Percentiles rank a stretch among this genome's conserved stretches.
phyloP scores from a whole-genome alignment of 2,888 invertebrate genomes.

The Melitaea athalia region DNA sequence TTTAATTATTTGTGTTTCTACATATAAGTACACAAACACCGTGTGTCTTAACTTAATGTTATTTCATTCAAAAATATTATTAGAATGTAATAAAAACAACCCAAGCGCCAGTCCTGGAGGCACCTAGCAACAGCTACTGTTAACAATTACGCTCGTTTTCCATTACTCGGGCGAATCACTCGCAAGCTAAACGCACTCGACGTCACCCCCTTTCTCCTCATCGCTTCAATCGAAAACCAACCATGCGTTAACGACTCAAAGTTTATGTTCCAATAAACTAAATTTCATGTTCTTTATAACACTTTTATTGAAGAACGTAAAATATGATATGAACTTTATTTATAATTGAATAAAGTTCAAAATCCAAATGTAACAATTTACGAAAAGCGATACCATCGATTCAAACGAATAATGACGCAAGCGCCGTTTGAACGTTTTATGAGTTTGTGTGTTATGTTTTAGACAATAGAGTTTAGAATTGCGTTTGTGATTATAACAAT shows the following conservation, averaged over 20 bases:
- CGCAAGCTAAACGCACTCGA: slow-evolving; percentile 23
- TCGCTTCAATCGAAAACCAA: slow-evolving; percentile 28
- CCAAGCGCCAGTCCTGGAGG: background rate
- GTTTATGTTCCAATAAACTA: slow-evolving; percentile 27
- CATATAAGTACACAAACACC: too few species aligned
- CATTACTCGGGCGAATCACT: slow-evolving; percentile 7
- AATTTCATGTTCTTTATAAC: slow-evolving; percentile 15
- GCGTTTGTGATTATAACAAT: background rate
- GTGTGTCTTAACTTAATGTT: too few species aligned
- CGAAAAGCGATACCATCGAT: slow-evolving; percentile 22
- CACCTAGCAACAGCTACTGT: slow-evolving; percentile 16
- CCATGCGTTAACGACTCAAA: slow-evolving; percentile 15
- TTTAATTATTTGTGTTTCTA: too few species aligned
- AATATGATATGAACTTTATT: slow-evolving; percentile 24
- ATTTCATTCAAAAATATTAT: background rate
- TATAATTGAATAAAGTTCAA: slow-evolving; percentile 16
- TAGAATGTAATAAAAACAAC: background rate
- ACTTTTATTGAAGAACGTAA: background rate
- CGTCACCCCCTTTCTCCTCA: slow-evolving; percentile 25
- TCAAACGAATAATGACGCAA: slow-evolving; percentile 6
- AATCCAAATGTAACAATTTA: slow-evolving; percentile 25
- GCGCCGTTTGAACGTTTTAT: background rate
- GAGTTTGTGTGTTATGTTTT: background rate
- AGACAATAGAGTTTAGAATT: background rate
- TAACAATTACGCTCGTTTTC: slow-evolving; percentile 20